Percentiles rank a stretch among this genome's conserved stretches.
phyloP scores from a whole-genome alignment of 2,113 vertebrate genomes.

The Delphinus delphis region DNA sequence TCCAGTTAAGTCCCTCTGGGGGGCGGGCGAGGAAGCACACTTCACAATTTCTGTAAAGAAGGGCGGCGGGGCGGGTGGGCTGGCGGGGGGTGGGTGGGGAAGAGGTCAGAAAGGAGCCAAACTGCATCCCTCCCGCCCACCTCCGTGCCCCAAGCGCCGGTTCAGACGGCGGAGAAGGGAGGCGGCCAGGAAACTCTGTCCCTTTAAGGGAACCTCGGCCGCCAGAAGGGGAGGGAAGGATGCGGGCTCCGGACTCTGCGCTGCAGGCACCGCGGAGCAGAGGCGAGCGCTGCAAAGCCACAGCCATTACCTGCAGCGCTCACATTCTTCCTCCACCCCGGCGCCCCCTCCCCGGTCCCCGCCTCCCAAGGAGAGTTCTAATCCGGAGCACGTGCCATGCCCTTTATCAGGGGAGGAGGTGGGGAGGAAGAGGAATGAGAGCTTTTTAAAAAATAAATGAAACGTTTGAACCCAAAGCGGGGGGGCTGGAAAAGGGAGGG shows the following conservation, averaged over 20 bases:
- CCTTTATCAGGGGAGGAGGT: slow-evolving; percentile 47
- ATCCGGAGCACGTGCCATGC: slow-evolving; percentile 50
- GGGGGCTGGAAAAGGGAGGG: neutral
- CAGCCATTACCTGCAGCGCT: slow-evolving; percentile 56
- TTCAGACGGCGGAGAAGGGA: neutral
- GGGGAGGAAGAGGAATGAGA: slow-evolving; percentile 32
- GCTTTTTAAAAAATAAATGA: slow-evolving; percentile 74
- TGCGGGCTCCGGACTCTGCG: neutral
- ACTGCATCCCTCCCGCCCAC: slow-evolving; percentile 28
- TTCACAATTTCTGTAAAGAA: neutral
- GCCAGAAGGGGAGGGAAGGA: slow-evolving; percentile 30
- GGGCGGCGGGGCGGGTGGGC: neutral
- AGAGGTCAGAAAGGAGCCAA: slow-evolving; percentile 43
- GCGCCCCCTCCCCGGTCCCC: neutral
- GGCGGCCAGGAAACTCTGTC: slow-evolving; percentile 20
- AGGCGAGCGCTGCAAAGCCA: slow-evolving; percentile 27
- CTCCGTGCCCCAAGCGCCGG: neutral
- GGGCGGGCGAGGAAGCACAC: slow-evolving; percentile 65
- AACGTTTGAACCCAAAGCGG: slow-evolving; percentile 46
- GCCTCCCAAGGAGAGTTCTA: slow-evolving; percentile 60
- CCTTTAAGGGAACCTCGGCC: slow-evolving; percentile 62
- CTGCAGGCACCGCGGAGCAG: neutral
- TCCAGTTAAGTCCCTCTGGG: slow-evolving; percentile 64
- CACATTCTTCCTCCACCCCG: neutral
- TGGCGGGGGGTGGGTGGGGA: neutral